phyloP scores from a whole-genome alignment of 2,113 vertebrate genomes.

The Anguilla rostrata region DNA sequence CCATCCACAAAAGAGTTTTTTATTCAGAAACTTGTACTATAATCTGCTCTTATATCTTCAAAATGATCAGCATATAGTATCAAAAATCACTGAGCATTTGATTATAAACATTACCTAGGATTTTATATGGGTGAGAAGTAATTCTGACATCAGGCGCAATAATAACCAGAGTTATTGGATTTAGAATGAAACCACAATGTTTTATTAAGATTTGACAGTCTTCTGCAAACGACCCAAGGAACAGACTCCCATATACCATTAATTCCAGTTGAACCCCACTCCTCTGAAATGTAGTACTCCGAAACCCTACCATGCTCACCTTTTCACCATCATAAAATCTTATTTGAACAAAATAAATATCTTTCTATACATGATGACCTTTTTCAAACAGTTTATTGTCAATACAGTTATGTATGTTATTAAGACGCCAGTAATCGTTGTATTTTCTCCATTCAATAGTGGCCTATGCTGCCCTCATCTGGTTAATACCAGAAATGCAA shows the following conservation, averaged over 20 bases:
- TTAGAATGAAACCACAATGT: not conserved
- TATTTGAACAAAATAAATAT: not conserved
- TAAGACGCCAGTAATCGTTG: not conserved
- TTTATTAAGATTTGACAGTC: not conserved
- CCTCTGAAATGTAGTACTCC: not conserved
- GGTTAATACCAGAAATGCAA: conserved; percentile 29
- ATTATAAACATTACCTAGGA: not conserved
- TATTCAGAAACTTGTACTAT: not conserved
- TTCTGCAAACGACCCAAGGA: not conserved
- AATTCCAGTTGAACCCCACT: not conserved
- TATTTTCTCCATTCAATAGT: conserved; percentile 13
- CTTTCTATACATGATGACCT: not conserved
- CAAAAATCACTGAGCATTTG: not conserved
- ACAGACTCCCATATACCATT: not conserved
- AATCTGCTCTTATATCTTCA: not conserved
- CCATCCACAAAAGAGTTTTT: not conserved
- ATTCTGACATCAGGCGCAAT: not conserved
- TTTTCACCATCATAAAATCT: not conserved
- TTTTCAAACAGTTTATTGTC: not conserved
- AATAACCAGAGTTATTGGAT: not conserved
- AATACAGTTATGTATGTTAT: not conserved
- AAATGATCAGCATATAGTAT: not conserved
- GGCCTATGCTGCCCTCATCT: conserved; percentile 59
- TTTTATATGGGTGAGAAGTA: not conserved
- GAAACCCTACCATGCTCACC: not conserved